These are phyloP conservation scores for Grapholita molesta DNA, from an alignment of 1,140 invertebrate genomes.

Conservation along the genomic window DNA sequence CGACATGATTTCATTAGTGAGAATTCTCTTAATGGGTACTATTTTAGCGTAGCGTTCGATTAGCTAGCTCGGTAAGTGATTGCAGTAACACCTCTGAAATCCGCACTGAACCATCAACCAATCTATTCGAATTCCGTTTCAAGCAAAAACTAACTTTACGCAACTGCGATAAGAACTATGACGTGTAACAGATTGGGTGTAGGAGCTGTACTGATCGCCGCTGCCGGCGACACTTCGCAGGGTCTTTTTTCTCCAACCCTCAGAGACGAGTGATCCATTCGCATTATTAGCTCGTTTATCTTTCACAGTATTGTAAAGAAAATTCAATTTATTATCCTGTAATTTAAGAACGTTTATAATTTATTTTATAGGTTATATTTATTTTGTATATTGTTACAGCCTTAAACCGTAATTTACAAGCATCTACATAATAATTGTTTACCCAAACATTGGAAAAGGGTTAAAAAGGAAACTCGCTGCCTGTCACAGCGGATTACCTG, in stretches of 20 bases:
- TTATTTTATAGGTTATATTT: background rate
- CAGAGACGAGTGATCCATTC: background rate
- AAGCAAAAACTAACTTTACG: background rate
- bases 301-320: background rate
- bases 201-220: background rate
- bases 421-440: background rate
- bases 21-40: too few species aligned
- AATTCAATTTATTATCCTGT: background rate
- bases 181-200: background rate
- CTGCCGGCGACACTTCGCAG: background rate
- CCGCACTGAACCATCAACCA: background rate
- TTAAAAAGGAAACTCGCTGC: background rate
- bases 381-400: too few species aligned
- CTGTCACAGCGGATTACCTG: background rate
- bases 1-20: too few species aligned
- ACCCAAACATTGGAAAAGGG: background rate
- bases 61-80: too few species aligned
- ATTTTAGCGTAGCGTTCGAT: too few species aligned
- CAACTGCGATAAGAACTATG: background rate
- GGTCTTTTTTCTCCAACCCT: background rate
- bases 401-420: background rate
- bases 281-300: slow-evolving; percentile 5
- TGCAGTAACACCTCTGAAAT: background rate
- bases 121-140: background rate
- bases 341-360: background rate